phyloP scores from a whole-genome alignment of 2,888 invertebrate genomes.

The Metacarcinus magister region DNA sequence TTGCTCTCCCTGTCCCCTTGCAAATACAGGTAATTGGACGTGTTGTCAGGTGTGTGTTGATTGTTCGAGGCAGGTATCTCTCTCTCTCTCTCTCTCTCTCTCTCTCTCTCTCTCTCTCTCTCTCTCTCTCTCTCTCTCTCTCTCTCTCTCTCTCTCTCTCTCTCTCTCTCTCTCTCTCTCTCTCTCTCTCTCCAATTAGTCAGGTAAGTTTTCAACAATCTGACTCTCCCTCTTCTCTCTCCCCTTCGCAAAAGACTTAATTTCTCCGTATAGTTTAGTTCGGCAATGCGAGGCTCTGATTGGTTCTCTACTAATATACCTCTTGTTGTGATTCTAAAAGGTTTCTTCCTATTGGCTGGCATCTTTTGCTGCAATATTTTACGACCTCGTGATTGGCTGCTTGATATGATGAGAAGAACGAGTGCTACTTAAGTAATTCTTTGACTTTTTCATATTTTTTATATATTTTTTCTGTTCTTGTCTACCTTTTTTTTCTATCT shows the following conservation, averaged over 20 bases:
- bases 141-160: slow-evolving; percentile 41
- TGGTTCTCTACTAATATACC: background rate
- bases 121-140: slow-evolving; percentile 13
- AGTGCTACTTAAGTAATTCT: background rate
- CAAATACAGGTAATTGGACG: slow-evolving; percentile 52
- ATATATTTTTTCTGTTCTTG: background rate
- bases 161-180: slow-evolving; percentile 50
- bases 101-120: slow-evolving; percentile 59
- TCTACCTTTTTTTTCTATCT: background rate
- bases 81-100: slow-evolving; percentile 11
- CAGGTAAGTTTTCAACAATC: background rate
- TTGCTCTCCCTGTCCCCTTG: background rate
- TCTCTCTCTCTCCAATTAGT: background rate
- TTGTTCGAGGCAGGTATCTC: background rate
- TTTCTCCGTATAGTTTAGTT: background rate
- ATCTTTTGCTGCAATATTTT: background rate
- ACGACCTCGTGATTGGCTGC: background rate
- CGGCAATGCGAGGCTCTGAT: background rate
- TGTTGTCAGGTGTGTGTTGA: slow-evolving; percentile 43
- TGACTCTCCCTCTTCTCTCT: background rate
- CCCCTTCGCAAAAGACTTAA: background rate
- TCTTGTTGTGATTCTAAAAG: background rate
- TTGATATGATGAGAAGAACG: background rate
- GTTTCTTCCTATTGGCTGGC: background rate
- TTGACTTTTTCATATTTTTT: background rate